A percentile compares a stretch with the other conserved stretches of the same genome.
Conservation (phyloP, 2,888 invertebrate species). For the Habrosyne pyritoides region DNA sequence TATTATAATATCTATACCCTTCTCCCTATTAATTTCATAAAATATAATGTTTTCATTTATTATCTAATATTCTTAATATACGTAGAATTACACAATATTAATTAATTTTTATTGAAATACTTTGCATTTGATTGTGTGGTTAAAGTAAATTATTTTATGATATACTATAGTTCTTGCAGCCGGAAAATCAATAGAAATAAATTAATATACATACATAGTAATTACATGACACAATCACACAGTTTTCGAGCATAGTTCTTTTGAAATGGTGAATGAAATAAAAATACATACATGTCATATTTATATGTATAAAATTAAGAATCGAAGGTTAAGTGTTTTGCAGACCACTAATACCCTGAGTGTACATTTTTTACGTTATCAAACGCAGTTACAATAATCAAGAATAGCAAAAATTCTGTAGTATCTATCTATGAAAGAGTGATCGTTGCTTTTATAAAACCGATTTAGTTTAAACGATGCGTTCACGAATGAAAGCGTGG, state of each 20-base stretch:
- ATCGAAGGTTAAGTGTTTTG: background rate
- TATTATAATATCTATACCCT: slow-evolving; percentile 33
- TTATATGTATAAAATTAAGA: background rate
- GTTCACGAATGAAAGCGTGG: no score
- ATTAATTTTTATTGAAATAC: slow-evolving; percentile 16
- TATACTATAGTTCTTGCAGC: background rate
- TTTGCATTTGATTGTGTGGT: no score
- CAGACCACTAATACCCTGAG: background rate
- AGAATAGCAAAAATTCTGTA: no score
- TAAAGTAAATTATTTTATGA: no score
- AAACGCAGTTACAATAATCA: no score
- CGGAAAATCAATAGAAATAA: background rate
- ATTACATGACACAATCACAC: background rate
- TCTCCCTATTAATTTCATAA: slow-evolving; percentile 26
- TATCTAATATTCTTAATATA: slow-evolving; percentile 33
- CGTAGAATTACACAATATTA: slow-evolving; percentile 13
- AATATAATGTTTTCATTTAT: slow-evolving; percentile 26
- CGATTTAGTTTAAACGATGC: no score
- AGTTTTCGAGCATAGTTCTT: background rate
- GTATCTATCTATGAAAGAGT: no score
- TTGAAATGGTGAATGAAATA: background rate
- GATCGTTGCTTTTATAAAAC: no score
- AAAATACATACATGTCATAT: background rate
- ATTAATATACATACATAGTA: background rate
- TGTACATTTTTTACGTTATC: no score